phyloP scores from a whole-genome alignment of 2,888 invertebrate species.

The Agrochola litura region DNA sequence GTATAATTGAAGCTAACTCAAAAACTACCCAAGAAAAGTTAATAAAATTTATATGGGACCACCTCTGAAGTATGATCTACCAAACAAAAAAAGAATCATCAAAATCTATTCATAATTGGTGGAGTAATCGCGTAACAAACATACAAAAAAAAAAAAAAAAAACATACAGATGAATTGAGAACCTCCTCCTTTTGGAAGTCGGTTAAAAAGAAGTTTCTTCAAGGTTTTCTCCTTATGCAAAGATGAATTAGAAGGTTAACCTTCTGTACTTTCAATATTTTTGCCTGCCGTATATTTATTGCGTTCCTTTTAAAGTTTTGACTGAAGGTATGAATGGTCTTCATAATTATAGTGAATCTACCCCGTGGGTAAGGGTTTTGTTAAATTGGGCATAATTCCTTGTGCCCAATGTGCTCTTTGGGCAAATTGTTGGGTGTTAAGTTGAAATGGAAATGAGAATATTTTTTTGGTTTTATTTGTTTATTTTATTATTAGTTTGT shows the following conservation, averaged over 20 bases:
- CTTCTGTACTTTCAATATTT: constrained; percentile 25
- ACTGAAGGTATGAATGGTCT: constrained; percentile 37
- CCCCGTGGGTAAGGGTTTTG: constrained; percentile 34
- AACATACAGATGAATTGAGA: too few species aligned
- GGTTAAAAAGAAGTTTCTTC: not conserved
- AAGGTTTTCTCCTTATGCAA: not conserved
- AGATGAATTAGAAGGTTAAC: not conserved
- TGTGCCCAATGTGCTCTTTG: constrained; percentile 25
- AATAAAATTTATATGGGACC: too few species aligned
- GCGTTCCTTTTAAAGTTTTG: constrained; percentile 40
- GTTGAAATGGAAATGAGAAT: constrained; percentile 16
- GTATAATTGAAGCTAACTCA: too few species aligned
- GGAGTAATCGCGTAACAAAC: too few species aligned
- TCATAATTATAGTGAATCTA: constrained; percentile 54
- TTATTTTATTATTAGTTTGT: not conserved
- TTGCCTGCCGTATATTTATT: constrained; percentile 21
- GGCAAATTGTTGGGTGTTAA: constrained; percentile 42
- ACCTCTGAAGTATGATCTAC: too few species aligned
- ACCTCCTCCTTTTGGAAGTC: too few species aligned
- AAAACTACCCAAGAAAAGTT: too few species aligned
- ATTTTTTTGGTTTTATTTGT: constrained; percentile 7
- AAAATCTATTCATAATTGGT: too few species aligned
- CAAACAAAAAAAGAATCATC: too few species aligned
- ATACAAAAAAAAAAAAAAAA: too few species aligned
- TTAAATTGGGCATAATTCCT: constrained; percentile 48